Percentiles rank a stretch among this genome's conserved stretches.
Evolutionary conservation across 2,113 vertebrate species (phyloP).

Genomic region (Emydocephalus ijimae): DNA sequence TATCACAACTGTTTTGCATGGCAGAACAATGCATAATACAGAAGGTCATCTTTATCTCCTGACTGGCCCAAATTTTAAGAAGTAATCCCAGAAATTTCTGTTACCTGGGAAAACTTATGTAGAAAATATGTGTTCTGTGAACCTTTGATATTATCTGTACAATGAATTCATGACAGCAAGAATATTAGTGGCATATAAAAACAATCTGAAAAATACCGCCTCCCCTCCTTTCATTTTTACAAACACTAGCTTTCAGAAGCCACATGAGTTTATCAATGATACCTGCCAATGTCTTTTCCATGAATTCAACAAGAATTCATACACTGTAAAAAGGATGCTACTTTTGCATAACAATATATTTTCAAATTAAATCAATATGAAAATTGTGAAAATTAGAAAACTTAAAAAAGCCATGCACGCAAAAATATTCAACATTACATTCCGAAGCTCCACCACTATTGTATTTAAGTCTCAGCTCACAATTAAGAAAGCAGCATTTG

Average conservation of each 20-base stretch:
- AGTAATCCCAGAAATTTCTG: not conserved
- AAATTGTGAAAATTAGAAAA: not conserved
- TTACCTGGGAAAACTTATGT: not conserved
- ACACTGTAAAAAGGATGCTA: not conserved
- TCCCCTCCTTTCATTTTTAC: not conserved
- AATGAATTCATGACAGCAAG: not conserved
- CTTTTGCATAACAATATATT: not conserved
- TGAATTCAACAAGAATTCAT: fast-evolving
- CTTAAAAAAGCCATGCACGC: not conserved
- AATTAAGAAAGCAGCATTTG: not conserved
- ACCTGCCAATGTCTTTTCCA: not conserved
- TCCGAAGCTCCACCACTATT: not conserved
- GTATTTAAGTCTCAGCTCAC: not conserved
- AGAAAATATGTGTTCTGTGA: not conserved
- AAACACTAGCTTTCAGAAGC: not conserved
- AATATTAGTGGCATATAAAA: not conserved
- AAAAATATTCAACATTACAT: not conserved
- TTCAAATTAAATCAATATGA: not conserved
- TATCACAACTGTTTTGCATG: not conserved
- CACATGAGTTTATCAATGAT: not conserved
- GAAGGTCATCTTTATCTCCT: not conserved
- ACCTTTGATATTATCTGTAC: not conserved
- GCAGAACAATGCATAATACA: not conserved
- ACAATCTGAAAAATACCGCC: not conserved
- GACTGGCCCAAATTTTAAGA: not conserved